Conservation (phyloP, 2,797 vertebrate species). For the Lophotriccus pileatus region DNA sequence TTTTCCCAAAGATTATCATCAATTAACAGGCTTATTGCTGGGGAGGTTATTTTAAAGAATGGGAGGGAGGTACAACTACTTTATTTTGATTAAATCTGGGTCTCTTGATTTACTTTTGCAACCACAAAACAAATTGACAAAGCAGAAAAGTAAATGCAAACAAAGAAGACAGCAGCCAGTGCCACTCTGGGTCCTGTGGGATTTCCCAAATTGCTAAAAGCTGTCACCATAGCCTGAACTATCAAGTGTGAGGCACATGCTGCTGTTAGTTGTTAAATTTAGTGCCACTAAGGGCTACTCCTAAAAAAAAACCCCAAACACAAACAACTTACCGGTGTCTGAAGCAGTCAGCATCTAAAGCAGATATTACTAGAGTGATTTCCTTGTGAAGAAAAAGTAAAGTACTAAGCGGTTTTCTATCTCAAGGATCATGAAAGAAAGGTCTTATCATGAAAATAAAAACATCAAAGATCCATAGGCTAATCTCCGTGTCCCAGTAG, state of each 20-base stretch:
- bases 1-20: not conserved
- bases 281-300: conserved; percentile 47
- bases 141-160: conserved; percentile 55
- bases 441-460: not conserved
- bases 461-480: not conserved
- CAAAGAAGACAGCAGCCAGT: conserved; percentile 33
- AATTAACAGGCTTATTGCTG: not conserved
- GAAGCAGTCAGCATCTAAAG: conserved; percentile 21
- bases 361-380: not conserved
- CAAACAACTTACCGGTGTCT: not conserved
- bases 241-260: conserved; percentile 56
- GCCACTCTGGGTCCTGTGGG: not conserved
- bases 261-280: conserved; percentile 61
- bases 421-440: not conserved
- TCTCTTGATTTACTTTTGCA: conserved; percentile 19
- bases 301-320: not conserved
- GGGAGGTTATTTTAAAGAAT: not conserved
- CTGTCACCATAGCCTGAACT: conserved; percentile 56
- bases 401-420: not conserved
- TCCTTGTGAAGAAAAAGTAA: not conserved
- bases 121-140: conserved; percentile 25
- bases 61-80: not conserved
- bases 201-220: conserved; percentile 53
- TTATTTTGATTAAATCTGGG: not conserved
- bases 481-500: not conserved